Evolutionary conservation across 2,797 vertebrate genomes (phyloP).

Genomic region (Spea hammondii): DNA sequence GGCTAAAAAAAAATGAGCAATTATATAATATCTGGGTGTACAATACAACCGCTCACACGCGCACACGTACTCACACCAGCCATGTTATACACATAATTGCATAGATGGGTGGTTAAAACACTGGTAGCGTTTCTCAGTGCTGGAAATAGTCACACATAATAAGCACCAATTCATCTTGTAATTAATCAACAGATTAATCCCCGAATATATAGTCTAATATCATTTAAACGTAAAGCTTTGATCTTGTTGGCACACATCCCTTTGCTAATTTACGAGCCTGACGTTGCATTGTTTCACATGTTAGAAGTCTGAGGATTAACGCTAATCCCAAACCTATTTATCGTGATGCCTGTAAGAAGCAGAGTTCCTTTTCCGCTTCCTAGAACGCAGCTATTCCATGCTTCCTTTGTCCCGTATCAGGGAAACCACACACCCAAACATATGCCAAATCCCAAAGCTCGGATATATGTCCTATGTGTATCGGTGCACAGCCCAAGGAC

Average conservation of each 20-base stretch:
- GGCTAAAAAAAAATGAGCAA: too few species aligned
- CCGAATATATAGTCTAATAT: slow-evolving; percentile 24
- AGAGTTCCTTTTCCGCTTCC: slow-evolving; percentile 34
- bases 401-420: background rate
- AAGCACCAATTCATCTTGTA: slow-evolving; percentile 21
- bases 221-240: slow-evolving; percentile 17
- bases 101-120: too few species aligned
- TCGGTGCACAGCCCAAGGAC: too few species aligned
- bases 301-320: slow-evolving; percentile 46
- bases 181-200: slow-evolving; percentile 43
- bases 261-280: slow-evolving; percentile 24
- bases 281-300: slow-evolving; percentile 43
- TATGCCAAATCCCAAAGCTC: background rate
- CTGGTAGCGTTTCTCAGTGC: background rate
- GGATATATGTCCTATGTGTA: too few species aligned
- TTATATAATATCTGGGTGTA: slow-evolving; percentile 8
- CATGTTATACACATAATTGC: too few species aligned
- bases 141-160: slow-evolving; percentile 20
- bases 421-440: slow-evolving; percentile 1
- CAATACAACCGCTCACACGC: background rate
- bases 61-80: slow-evolving; percentile 2
- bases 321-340: slow-evolving; percentile 49
- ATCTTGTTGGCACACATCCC: slow-evolving; percentile 23
- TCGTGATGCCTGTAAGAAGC: slow-evolving; percentile 22
- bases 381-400: slow-evolving; percentile 14